Percentiles rank a stretch among this genome's conserved stretches.
phyloP scores from a whole-genome alignment of 2,113 vertebrate species.

The Poecile atricapillus region DNA sequence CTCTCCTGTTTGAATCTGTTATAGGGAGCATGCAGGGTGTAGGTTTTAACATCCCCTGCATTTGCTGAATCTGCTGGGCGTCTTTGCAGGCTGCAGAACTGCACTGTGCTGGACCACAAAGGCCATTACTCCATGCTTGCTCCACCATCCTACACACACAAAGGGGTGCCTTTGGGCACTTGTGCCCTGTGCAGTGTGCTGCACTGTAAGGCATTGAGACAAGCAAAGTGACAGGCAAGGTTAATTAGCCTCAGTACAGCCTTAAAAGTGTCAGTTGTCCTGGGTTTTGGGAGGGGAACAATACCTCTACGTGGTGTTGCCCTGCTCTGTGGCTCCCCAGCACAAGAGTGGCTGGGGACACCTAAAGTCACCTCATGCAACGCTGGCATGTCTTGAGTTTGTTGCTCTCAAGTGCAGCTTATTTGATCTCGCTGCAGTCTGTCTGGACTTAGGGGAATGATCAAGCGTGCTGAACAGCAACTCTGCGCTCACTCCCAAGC shows the following conservation, averaged over 20 bases:
- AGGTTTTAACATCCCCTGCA: background rate
- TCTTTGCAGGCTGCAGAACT: background rate
- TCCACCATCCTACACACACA: background rate
- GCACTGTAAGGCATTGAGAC: background rate
- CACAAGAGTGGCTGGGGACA: accelerated
- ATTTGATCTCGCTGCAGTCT: background rate
- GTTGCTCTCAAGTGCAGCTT: background rate
- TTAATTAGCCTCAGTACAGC: background rate
- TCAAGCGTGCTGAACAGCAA: background rate
- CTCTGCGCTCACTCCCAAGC: background rate
- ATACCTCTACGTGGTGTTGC: background rate
- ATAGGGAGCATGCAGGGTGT: background rate
- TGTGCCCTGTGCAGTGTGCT: background rate
- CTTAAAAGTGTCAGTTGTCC: background rate
- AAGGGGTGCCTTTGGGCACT: background rate
- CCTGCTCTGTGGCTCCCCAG: background rate
- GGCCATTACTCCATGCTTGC: background rate
- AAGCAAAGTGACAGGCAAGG: background rate
- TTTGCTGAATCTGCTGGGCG: background rate
- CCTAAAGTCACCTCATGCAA: accelerated
- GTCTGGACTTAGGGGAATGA: background rate
- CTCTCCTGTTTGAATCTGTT: background rate
- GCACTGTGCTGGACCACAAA: background rate
- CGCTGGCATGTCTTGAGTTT: background rate
- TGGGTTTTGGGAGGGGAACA: background rate